phyloP scores from a whole-genome alignment of 2,113 vertebrate species.

The Eulacestoma nigropectus region DNA sequence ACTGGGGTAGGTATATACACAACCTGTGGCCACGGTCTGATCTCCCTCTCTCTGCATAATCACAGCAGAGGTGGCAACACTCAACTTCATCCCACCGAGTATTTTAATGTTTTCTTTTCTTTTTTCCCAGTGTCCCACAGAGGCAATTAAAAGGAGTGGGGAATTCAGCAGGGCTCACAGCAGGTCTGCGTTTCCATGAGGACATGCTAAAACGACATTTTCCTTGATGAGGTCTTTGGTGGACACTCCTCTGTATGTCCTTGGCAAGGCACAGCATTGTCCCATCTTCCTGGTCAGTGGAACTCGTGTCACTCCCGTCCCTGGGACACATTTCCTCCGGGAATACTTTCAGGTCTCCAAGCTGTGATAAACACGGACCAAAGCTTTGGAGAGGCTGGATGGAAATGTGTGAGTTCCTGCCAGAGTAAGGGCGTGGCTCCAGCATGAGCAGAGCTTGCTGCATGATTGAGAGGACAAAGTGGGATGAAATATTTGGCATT shows the following conservation, averaged over 20 bases:
- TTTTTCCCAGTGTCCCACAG: neutral
- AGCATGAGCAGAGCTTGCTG: neutral
- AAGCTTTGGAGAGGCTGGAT: neutral
- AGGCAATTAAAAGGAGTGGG: neutral
- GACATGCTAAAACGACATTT: neutral
- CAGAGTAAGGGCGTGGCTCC: neutral
- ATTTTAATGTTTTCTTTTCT: conserved; percentile 27
- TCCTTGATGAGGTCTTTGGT: neutral
- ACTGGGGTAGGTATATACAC: neutral
- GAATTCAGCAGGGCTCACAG: neutral
- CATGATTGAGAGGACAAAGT: neutral
- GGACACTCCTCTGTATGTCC: neutral
- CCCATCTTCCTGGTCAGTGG: neutral
- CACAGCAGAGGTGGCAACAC: neutral
- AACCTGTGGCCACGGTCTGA: neutral
- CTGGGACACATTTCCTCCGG: neutral
- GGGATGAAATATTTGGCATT: neutral
- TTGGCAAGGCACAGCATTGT: neutral
- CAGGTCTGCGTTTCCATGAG: neutral
- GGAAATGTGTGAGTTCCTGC: neutral
- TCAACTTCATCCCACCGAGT: neutral
- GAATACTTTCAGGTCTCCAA: neutral
- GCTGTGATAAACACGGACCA: neutral
- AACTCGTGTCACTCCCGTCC: neutral
- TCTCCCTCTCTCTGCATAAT: neutral